phyloP scores from a whole-genome alignment of 2,888 invertebrate species.

The Acronicta aceris region DNA sequence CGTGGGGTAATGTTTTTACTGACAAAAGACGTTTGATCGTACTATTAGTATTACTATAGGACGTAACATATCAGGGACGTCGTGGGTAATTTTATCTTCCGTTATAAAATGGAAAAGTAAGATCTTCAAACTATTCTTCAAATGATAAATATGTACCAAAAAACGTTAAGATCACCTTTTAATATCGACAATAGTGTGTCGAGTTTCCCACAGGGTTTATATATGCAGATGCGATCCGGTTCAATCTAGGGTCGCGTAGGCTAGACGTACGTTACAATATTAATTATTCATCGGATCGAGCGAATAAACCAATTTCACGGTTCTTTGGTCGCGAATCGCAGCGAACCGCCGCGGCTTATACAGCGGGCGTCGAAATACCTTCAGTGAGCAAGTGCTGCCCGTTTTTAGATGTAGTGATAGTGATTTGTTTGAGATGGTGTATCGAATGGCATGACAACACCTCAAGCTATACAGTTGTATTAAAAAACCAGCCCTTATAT shows the following conservation, averaged over 20 bases:
- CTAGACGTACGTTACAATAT: constrained; percentile 80
- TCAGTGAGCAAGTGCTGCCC: constrained; percentile 10
- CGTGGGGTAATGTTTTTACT: too few relatives aligned
- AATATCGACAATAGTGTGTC: constrained; percentile 46
- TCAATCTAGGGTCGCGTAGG: constrained; percentile 73
- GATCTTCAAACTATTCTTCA: too few relatives aligned
- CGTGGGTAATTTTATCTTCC: too few relatives aligned
- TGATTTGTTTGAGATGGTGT: constrained; percentile 1
- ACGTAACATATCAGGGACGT: too few relatives aligned
- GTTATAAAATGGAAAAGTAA: too few relatives aligned
- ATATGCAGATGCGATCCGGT: constrained; percentile 78
- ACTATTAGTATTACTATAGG: too few relatives aligned
- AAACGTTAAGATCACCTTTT: constrained; percentile 26
- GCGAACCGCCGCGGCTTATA: constrained; percentile 70
- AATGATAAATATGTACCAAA: constrained; percentile 8
- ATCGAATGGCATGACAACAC: too few relatives aligned
- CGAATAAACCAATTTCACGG: constrained; percentile 89
- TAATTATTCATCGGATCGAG: constrained; percentile 89
- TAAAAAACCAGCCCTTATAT: too few relatives aligned
- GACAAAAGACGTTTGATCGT: too few relatives aligned
- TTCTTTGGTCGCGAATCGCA: constrained; percentile 87
- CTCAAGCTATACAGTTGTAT: too few relatives aligned
- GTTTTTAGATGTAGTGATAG: background rate
- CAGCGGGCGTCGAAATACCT: constrained; percentile 62
- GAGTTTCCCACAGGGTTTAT: constrained; percentile 75